These are phyloP conservation scores for Pachyramphus minor DNA, from an alignment of 2,113 vertebrate species.

Conservation along the genomic window DNA sequence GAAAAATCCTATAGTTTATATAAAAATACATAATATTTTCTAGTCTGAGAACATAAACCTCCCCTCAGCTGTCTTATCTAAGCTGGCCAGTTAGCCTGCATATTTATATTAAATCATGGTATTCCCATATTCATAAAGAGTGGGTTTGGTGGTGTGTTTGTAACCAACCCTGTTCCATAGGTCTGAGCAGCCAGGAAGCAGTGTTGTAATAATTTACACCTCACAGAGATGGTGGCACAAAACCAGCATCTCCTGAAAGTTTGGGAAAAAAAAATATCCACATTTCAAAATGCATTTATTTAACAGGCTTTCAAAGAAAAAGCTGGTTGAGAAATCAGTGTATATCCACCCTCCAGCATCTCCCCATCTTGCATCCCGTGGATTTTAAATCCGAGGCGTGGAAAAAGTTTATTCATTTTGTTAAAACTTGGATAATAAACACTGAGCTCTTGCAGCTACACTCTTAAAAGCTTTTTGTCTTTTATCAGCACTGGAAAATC, in stretches of 20 bases:
- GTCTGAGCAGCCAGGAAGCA: background rate
- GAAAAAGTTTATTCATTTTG: background rate
- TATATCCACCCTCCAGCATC: background rate
- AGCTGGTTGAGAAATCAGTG: background rate
- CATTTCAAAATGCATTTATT: background rate
- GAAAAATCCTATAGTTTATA: background rate
- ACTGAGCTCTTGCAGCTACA: background rate
- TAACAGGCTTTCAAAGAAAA: conserved; percentile 21
- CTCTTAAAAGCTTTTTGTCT: background rate
- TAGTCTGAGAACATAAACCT: background rate
- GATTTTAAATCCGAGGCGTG: background rate
- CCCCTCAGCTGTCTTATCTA: background rate
- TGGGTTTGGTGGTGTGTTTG: background rate
- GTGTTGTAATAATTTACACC: background rate
- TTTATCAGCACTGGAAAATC: conserved; percentile 20
- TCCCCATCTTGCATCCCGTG: background rate
- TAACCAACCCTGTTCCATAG: background rate
- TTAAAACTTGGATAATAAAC: background rate
- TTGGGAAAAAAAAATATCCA: background rate
- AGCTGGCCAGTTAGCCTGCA: background rate
- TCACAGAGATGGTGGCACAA: background rate
- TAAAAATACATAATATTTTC: background rate
- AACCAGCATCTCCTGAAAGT: background rate
- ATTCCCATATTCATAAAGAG: background rate
- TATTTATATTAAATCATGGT: background rate